Evolutionary conservation across 2,888 invertebrate genomes (phyloP), one percentile per base, ranked within the genome.

Genomic region (Panorpa germanica): DNA sequence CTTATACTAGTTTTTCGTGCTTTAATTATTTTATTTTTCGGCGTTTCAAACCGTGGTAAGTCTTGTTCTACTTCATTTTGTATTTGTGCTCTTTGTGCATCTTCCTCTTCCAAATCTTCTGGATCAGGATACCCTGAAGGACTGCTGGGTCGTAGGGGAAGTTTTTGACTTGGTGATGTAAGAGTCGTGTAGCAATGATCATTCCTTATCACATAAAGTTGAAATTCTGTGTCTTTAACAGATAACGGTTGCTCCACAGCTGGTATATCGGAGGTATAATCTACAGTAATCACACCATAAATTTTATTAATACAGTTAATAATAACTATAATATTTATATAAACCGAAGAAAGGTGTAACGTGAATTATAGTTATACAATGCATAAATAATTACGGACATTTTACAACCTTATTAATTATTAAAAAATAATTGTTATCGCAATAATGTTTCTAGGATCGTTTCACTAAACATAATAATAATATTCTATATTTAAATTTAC

Each of bases 161-260:
- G 46, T 36, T 50, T 49, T 43, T 64, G 66, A 41, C 64, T 64
- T 17, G 74, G 70, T 33, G 74, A 72, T 18, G 65, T 70, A 20
- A 69, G 61, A 25, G 70, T 65, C 25, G 81, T 81, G 40, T 82
- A 82, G 45, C 81, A 81, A 45, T 83, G 82, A 49, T 82, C 82
- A 55, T 81, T 68, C 44, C 68, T 67, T 40, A 75, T 68, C 4
- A 75, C 42, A 32, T 44, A 43, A 16, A 51, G 28, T 23, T 48
- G 41, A 11, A 52, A 50, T 29, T 53, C 52, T n/a, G 45, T 43
- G 30, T 53, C 52, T 5, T 49, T 45, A 16, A 47, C 45, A 8
- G 47, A 43, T 29, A 49, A 15, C n/a, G 24, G 47, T 10, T 45
- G 40, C n/a, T 49, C 41, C 10, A 51, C 45, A 5, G 35, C 34